Conservation (phyloP, 1,140 invertebrate species). For the Pseudomyrmex dendroicus region DNA sequence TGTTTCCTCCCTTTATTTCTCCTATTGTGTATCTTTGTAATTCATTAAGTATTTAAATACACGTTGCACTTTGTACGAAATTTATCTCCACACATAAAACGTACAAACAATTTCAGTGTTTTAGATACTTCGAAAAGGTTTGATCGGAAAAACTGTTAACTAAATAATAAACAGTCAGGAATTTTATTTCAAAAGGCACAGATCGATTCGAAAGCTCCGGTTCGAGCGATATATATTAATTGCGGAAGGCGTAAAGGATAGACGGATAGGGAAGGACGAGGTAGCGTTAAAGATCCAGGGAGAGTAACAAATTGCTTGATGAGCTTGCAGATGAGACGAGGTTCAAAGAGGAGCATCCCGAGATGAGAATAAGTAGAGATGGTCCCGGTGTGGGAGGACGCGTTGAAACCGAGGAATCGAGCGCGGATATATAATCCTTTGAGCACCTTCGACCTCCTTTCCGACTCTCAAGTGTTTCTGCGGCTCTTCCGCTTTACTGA, state of each 20-base stretch:
- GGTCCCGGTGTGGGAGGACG: constrained; percentile 11
- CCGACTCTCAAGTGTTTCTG: neutral
- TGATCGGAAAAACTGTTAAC: constrained; percentile 12
- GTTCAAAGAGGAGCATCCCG: constrained; percentile 49
- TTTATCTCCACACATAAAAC: no score
- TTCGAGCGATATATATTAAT: constrained; percentile 16
- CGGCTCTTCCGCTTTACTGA: neutral
- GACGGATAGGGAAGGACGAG: constrained; percentile 47
- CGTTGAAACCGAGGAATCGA: neutral
- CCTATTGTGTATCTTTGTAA: neutral
- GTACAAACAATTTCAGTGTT: no score
- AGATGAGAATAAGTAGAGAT: constrained; percentile 56
- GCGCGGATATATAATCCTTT: constrained; percentile 28
- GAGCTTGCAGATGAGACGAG: constrained; percentile 52
- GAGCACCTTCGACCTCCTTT: constrained; percentile 23
- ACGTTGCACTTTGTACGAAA: no score
- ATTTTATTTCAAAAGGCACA: constrained; percentile 40
- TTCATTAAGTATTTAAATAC: neutral
- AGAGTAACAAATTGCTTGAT: constrained; percentile 59
- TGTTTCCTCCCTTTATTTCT: neutral
- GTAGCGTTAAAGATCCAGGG: constrained; percentile 67
- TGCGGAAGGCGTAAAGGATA: constrained; percentile 26
- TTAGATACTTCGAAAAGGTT: no score
- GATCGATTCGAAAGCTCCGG: constrained; percentile 9
- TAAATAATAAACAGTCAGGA: constrained; percentile 43